A percentile compares a stretch with the other conserved stretches of the same genome.
Conservation (phyloP, 2,113 vertebrate genomes). For the Pituophis catenifer region DNA sequence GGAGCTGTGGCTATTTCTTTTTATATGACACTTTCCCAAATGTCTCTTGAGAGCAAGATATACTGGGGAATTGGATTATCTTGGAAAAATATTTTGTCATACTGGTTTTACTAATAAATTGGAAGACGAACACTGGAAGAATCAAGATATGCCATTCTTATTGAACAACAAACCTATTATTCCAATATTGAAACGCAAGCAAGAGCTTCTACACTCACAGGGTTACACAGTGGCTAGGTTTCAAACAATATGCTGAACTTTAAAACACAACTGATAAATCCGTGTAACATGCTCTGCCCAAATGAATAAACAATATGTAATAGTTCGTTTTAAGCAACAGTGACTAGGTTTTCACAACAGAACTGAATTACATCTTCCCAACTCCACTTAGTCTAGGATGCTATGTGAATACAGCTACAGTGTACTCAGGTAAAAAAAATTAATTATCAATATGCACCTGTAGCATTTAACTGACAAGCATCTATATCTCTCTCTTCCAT, state of each 20-base stretch:
- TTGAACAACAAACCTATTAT: background rate
- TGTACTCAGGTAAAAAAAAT: background rate
- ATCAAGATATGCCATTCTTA: background rate
- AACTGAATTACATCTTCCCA: background rate
- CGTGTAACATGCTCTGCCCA: background rate
- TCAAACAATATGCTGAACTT: background rate
- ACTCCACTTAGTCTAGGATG: background rate
- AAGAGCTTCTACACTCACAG: background rate
- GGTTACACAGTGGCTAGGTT: background rate
- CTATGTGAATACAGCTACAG: background rate
- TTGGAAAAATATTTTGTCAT: background rate
- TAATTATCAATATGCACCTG: background rate
- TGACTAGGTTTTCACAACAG: background rate
- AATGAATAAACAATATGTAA: background rate
- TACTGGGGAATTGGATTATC: background rate
- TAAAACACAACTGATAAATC: background rate
- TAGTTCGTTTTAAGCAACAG: background rate
- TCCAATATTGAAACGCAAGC: too few species aligned
- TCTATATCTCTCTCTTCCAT: background rate
- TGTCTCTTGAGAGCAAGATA: background rate
- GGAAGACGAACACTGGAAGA: background rate
- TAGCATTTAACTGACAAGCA: background rate
- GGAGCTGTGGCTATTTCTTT: background rate
- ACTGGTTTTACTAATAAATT: background rate
- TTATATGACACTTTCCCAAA: background rate